phyloP scores from a whole-genome alignment of 1,140 invertebrate species.

The Laodelphax striatellus region DNA sequence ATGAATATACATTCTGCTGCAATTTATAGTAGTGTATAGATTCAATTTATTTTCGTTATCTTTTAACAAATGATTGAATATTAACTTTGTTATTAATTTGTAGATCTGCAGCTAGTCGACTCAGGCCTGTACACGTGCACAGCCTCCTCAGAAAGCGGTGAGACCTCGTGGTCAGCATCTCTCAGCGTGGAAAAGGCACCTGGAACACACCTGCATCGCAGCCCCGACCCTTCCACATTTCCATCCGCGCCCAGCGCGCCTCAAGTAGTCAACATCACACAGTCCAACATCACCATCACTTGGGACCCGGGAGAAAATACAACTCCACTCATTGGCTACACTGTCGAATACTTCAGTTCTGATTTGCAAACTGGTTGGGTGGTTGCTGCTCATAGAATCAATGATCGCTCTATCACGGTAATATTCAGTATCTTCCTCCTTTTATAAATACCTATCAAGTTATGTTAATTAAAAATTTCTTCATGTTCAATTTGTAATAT shows the following conservation, averaged over 20 bases:
- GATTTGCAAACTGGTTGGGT: constrained; percentile 67
- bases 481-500: too few relatives aligned
- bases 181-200: constrained; percentile 50
- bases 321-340: constrained; percentile 52
- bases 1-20: too few relatives aligned
- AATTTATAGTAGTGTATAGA: too few relatives aligned
- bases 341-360: constrained; percentile 76
- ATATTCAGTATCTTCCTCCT: too few relatives aligned
- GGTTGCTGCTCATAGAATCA: constrained; percentile 38
- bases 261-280: constrained; percentile 60
- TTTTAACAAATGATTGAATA: too few relatives aligned
- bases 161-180: constrained; percentile 71
- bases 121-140: constrained; percentile 69
- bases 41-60: too few relatives aligned
- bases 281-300: constrained; percentile 61
- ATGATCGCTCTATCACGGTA: constrained; percentile 16
- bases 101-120: constrained; percentile 61
- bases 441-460: too few relatives aligned
- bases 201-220: constrained; percentile 54
- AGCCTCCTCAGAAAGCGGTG: constrained; percentile 65
- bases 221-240: constrained; percentile 60
- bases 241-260: constrained; percentile 64
- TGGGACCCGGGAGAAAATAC: constrained; percentile 45
- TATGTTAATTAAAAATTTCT: too few relatives aligned
- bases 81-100: too few relatives aligned